These are phyloP conservation scores for Teleogryllus oceanicus DNA, from an alignment of 2,888 invertebrate genomes.

Conservation along the genomic window DNA sequence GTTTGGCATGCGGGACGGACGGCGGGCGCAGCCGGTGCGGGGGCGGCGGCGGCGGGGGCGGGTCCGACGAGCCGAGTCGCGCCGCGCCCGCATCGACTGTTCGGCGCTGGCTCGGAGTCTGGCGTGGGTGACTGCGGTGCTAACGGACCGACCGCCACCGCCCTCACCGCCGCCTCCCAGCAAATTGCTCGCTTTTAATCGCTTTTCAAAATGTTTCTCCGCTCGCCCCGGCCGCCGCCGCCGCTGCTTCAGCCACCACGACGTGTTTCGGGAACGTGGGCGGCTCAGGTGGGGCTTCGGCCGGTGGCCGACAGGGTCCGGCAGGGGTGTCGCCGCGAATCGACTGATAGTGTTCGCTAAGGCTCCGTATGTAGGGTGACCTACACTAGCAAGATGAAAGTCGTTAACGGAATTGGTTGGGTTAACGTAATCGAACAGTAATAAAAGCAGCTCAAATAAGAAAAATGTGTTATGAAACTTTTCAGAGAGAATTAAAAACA, in stretches of 20 bases:
- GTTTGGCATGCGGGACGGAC: neutral
- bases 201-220: constrained; percentile 20
- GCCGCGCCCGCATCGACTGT: too few relatives aligned
- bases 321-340: neutral
- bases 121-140: neutral
- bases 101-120: too few relatives aligned
- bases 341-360: too few relatives aligned
- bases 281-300: neutral
- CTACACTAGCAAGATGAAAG: too few relatives aligned
- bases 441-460: too few relatives aligned
- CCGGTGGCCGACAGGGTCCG: neutral
- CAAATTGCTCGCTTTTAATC: constrained; percentile 12
- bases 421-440: too few relatives aligned
- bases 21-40: neutral
- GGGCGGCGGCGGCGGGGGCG: neutral
- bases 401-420: too few relatives aligned
- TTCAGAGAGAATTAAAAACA: too few relatives aligned
- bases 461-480: too few relatives aligned
- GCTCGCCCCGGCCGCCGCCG: neutral
- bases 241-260: too few relatives aligned
- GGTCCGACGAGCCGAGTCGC: too few relatives aligned
- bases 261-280: neutral
- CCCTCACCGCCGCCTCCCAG: neutral
- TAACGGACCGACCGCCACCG: neutral
- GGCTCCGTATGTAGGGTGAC: too few relatives aligned